Percentiles rank a stretch among this genome's conserved stretches.
These are phyloP conservation scores for Uropsilus gracilis DNA, from an alignment of 2,113 vertebrate species.

Conservation along the genomic window DNA sequence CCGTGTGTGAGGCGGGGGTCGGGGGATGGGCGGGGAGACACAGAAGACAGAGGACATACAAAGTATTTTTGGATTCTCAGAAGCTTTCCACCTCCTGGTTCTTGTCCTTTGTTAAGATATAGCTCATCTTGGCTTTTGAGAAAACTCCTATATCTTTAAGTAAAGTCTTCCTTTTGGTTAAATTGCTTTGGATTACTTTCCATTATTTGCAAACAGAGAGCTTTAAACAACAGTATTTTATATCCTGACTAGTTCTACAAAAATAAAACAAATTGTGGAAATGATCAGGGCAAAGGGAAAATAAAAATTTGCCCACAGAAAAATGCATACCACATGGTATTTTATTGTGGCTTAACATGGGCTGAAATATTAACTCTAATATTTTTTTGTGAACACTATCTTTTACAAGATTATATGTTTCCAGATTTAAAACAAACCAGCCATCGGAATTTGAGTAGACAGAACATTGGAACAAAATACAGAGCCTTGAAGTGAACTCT, in stretches of 20 bases:
- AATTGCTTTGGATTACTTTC: neutral
- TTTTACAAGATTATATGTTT: conserved; percentile 28
- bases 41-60: neutral
- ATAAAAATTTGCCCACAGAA: conserved; percentile 58
- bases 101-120: neutral
- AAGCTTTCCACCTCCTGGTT: neutral
- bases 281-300: conserved; percentile 44
- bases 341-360: neutral
- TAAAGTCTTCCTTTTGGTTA: neutral
- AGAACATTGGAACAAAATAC: neutral
- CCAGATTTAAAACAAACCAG: conserved; percentile 48
- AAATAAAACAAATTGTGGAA: conserved; percentile 20
- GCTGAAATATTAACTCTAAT: conserved; percentile 51
- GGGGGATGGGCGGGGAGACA: neutral
- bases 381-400: conserved; percentile 23
- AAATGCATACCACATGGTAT: conserved; percentile 52
- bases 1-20: too few relatives aligned
- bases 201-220: conserved; percentile 31
- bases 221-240: conserved; percentile 42
- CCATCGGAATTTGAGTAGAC: neutral
- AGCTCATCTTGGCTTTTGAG: neutral
- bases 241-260: conserved; percentile 40
- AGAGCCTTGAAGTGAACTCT: neutral
- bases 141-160: neutral
- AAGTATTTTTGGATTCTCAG: neutral